These are phyloP conservation scores for Cerceris rybyensis DNA, from an alignment of 2,888 invertebrate species.

Conservation along the genomic window DNA sequence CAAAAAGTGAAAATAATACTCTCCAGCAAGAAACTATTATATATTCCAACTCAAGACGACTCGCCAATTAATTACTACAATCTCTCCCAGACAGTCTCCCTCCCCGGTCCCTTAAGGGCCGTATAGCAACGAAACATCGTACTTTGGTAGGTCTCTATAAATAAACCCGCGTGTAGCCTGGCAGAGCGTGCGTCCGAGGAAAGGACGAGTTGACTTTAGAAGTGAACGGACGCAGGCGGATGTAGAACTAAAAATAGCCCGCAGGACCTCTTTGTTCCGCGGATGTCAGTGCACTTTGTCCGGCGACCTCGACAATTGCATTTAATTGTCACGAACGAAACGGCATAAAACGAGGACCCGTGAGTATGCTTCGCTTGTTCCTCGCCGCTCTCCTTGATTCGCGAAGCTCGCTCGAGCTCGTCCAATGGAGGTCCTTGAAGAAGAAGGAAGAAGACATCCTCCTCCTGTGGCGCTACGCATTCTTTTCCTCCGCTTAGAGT, in stretches of 20 bases:
- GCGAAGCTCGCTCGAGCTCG: not conserved
- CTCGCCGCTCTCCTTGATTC: constrained; percentile 41
- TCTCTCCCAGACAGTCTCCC: too few species aligned
- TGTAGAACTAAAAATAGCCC: constrained; percentile 42
- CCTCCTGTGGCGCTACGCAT: constrained; percentile 23
- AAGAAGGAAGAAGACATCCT: constrained; percentile 25
- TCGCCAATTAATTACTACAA: too few species aligned
- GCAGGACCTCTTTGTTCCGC: constrained; percentile 56
- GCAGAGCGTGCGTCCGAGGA: constrained; percentile 1
- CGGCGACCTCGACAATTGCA: constrained; percentile 41
- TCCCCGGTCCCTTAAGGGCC: not conserved
- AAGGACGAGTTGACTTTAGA: constrained; percentile 39
- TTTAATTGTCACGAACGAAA: constrained; percentile 57
- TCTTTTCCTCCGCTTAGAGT: constrained; percentile 26
- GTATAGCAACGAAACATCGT: not conserved
- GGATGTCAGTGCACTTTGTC: constrained; percentile 26
- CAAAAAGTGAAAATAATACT: too few species aligned
- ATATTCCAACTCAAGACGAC: too few species aligned
- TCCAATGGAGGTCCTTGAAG: constrained; percentile 21
- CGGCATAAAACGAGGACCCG: constrained; percentile 13
- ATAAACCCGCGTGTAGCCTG: constrained; percentile 9
- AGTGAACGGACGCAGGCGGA: constrained; percentile 34
- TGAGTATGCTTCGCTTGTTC: not conserved
- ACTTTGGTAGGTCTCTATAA: constrained; percentile 5
- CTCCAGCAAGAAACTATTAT: too few species aligned